These are phyloP conservation scores for Endomychus coccineus DNA, from an alignment of 2,888 invertebrate genomes.

Conservation along the genomic window DNA sequence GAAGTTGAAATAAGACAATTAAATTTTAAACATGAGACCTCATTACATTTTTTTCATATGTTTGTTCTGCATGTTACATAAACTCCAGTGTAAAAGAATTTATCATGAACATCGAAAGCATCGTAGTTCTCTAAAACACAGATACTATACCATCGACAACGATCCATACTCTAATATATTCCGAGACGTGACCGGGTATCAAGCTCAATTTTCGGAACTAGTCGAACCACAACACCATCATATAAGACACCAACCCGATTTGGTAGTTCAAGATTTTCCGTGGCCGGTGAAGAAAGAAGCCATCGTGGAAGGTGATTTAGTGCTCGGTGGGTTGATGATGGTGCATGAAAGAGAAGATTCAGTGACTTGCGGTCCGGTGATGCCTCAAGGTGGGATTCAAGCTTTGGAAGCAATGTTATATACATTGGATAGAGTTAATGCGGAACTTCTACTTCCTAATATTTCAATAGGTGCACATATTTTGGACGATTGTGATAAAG, in stretches of 20 bases:
- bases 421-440: constrained; percentile 75
- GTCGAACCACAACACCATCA: constrained; percentile 6
- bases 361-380: constrained; percentile 84
- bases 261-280: constrained; percentile 27
- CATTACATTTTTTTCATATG: too few relatives aligned
- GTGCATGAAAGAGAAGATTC: constrained; percentile 85
- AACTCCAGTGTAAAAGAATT: background rate
- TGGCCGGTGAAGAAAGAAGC: constrained; percentile 87
- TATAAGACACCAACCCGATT: constrained; percentile 17
- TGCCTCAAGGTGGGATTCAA: constrained; percentile 88
- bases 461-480: constrained; percentile 81
- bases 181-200: too few relatives aligned
- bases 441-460: constrained; percentile 63
- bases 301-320: constrained; percentile 78
- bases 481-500: constrained; percentile 91
- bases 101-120: background rate
- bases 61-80: background rate
- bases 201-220: background rate
- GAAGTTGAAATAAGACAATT: too few relatives aligned
- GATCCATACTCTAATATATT: too few relatives aligned
- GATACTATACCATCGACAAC: background rate
- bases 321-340: constrained; percentile 91
- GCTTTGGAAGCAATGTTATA: constrained; percentile 89
- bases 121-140: background rate
- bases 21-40: too few relatives aligned